Percentiles rank a stretch among this genome's conserved stretches.
Conservation (phyloP, 1,140 invertebrate genomes). For the Drosophila nigrodunni region DNA sequence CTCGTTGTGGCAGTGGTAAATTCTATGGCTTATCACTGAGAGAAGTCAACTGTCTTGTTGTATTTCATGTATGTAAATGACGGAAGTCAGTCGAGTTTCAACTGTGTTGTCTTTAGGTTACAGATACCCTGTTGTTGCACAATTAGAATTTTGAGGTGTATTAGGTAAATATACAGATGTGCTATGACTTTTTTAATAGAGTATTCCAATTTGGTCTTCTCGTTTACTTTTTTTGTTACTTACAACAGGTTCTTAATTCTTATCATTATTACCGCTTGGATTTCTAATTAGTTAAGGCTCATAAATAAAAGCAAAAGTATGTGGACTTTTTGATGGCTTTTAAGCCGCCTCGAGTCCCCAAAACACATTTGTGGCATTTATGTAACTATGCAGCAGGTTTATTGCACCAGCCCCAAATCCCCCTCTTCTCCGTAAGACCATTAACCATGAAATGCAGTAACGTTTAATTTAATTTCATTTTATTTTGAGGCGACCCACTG, state of each 20-base stretch:
- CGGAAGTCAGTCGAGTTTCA: conserved; percentile 70
- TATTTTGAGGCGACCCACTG: conserved; percentile 55
- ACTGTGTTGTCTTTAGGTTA: neutral
- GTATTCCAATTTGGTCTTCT: conserved; percentile 19
- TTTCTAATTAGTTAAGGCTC: conserved; percentile 65
- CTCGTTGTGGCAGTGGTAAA: conserved; percentile 55
- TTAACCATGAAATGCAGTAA: conserved; percentile 58
- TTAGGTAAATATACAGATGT: neutral
- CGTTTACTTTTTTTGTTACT: conserved; percentile 6
- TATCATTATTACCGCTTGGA: conserved; percentile 65
- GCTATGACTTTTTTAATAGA: no score
- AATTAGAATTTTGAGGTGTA: neutral
- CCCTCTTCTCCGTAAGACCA: neutral
- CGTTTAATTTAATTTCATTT: conserved; percentile 54
- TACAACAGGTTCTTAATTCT: conserved; percentile 19
- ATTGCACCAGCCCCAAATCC: conserved; percentile 38
- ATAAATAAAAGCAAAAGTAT: conserved; percentile 76
- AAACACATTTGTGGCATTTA: conserved; percentile 38
- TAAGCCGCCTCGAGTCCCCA: neutral
- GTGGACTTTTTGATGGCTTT: neutral
- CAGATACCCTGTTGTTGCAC: neutral
- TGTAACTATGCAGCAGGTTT: conserved; percentile 55
- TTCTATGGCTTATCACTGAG: conserved; percentile 75
- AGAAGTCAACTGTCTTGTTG: conserved; percentile 83
- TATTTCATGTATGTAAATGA: conserved; percentile 68